Percentiles rank a stretch among this genome's conserved stretches.
phyloP scores from a whole-genome alignment of 2,888 invertebrate genomes.

The Acrobasis repandana region DNA sequence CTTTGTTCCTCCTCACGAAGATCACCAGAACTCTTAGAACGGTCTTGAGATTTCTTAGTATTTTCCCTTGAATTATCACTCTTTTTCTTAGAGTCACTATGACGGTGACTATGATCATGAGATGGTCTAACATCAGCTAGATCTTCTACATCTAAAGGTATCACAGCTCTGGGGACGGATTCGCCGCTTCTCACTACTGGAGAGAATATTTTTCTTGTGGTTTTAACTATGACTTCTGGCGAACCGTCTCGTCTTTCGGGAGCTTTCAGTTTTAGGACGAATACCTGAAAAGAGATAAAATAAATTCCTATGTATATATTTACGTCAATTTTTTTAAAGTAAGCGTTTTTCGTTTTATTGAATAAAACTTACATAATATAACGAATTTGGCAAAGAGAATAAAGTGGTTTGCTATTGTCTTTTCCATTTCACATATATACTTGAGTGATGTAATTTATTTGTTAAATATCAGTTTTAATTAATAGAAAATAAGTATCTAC shows the following conservation, averaged over 20 bases:
- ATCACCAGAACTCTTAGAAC: constrained; percentile 63
- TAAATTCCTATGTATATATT: no score
- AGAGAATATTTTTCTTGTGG: constrained; percentile 90
- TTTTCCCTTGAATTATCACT: constrained; percentile 44
- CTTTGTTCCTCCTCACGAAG: constrained; percentile 62
- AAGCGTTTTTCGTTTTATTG: no score
- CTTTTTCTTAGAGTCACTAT: constrained; percentile 38
- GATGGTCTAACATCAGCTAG: constrained; percentile 62
- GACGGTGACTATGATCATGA: constrained; percentile 40
- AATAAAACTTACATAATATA: no score
- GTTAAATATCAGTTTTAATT: background rate
- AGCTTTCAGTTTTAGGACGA: constrained; percentile 70
- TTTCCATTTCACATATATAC: no score
- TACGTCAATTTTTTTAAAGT: no score
- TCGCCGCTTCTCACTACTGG: constrained; percentile 85
- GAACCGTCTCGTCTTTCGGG: constrained; percentile 66
- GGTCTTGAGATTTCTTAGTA: constrained; percentile 45
- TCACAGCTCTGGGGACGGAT: constrained; percentile 77
- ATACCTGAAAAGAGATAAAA: constrained; percentile 52
- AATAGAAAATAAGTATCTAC: background rate
- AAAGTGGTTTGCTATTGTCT: no score
- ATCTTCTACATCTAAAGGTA: constrained; percentile 68
- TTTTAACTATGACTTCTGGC: constrained; percentile 89
- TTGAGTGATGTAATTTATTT: no score
- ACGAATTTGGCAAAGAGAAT: no score